Evolutionary conservation across 2,113 vertebrate species (phyloP).

Genomic region (Pelmatolapia mariae): DNA sequence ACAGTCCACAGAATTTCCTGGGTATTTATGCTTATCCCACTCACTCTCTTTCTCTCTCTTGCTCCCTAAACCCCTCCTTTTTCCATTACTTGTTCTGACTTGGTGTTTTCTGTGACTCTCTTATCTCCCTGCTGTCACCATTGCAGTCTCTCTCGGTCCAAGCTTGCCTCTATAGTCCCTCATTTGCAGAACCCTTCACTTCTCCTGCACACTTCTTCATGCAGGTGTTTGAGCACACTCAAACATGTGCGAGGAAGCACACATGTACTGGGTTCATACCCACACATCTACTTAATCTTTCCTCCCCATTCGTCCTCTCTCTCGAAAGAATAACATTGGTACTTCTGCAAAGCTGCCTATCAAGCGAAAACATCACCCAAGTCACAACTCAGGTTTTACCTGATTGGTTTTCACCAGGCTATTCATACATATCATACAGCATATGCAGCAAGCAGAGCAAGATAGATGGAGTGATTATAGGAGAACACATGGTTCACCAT

Average conservation of each 20-base stretch:
- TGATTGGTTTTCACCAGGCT: conserved; percentile 17
- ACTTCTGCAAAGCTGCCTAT: neutral
- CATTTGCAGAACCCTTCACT: conserved; percentile 25
- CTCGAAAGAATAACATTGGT: neutral
- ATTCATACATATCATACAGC: neutral
- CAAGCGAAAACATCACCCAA: neutral
- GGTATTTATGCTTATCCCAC: neutral
- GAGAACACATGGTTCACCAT: conserved; percentile 44
- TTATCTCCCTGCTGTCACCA: conserved; percentile 42
- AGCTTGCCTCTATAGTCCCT: conserved; percentile 2
- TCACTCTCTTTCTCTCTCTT: neutral
- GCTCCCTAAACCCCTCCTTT: conserved; percentile 20
- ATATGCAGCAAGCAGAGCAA: conserved; percentile 12
- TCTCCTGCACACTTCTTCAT: neutral
- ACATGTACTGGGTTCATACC: neutral
- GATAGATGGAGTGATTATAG: conserved; percentile 62
- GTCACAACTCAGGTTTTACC: conserved; percentile 1
- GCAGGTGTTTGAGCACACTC: neutral
- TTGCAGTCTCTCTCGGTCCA: conserved; percentile 13
- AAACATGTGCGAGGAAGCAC: neutral
- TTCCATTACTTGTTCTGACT: conserved; percentile 43
- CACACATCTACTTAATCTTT: neutral
- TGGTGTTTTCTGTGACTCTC: conserved; percentile 23
- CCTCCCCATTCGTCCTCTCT: neutral
- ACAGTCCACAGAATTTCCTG: neutral